A percentile compares a stretch with the other conserved stretches of the same genome.
phyloP scores from a whole-genome alignment of 2,888 invertebrate species.

The Spilarctia lutea region DNA sequence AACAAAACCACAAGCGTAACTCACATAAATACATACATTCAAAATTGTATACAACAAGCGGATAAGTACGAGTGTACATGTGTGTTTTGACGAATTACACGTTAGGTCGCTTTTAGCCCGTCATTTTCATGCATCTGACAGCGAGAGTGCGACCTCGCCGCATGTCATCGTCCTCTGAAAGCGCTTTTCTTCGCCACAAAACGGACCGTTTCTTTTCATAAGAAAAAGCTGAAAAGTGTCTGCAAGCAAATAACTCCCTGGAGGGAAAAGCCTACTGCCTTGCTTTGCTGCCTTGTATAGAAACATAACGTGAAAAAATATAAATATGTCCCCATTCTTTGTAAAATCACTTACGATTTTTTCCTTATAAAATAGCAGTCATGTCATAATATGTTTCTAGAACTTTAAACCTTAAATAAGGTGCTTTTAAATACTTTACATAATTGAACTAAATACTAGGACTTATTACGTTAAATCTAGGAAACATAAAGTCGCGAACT shows the following conservation, averaged over 20 bases:
- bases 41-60: slow-evolving; percentile 14
- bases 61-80: slow-evolving; percentile 53
- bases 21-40: slow-evolving; percentile 29
- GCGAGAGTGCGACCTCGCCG: slow-evolving; percentile 84
- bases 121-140: slow-evolving; percentile 81
- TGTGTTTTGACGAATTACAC: slow-evolving; percentile 80
- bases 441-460: background rate
- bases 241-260: slow-evolving; percentile 86
- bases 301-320: slow-evolving; percentile 77
- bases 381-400: slow-evolving; percentile 20
- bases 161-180: slow-evolving; percentile 87
- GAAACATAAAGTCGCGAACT: slow-evolving; percentile 25
- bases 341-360: slow-evolving; percentile 56
- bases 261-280: slow-evolving; percentile 85
- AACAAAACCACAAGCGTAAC: slow-evolving; percentile 26
- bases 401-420: background rate
- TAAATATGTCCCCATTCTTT: slow-evolving; percentile 68
- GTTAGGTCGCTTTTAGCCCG: slow-evolving; percentile 80
- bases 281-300: slow-evolving; percentile 76
- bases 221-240: slow-evolving; percentile 86
- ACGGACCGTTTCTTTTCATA: slow-evolving; percentile 86
- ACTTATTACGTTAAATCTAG: slow-evolving; percentile 11
- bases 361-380: slow-evolving; percentile 25
- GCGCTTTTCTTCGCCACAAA: slow-evolving; percentile 85
- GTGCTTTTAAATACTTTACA: slow-evolving; percentile 12